Conservation (phyloP, 2,888 invertebrate genomes). For the Oxycera nigricornis region DNA sequence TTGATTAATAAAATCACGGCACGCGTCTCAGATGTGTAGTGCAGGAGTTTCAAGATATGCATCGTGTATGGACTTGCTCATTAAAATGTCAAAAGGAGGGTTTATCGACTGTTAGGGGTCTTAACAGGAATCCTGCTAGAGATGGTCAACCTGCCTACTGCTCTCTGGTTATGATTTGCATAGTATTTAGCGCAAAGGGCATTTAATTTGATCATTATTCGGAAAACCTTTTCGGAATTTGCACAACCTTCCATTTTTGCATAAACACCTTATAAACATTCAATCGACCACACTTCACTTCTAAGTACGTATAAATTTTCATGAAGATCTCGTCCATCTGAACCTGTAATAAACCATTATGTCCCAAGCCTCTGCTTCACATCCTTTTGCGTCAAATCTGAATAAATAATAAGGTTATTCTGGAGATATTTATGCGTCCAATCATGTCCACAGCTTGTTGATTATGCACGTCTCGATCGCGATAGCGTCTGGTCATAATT, state of each 20-base stretch:
- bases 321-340: no score
- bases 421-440: background rate
- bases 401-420: background rate
- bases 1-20: slow-evolving; percentile 42
- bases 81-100: slow-evolving; percentile 41
- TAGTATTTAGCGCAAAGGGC: background rate
- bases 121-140: no score
- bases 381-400: background rate
- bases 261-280: no score
- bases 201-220: no score
- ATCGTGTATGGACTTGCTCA: slow-evolving; percentile 24
- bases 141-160: background rate
- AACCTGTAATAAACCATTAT: no score
- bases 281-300: no score
- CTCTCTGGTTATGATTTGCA: background rate
- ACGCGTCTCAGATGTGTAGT: slow-evolving; percentile 36
- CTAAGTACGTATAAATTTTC: no score
- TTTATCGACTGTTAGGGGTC: background rate
- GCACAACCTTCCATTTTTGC: no score
- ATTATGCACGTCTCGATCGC: slow-evolving; percentile 25
- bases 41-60: background rate
- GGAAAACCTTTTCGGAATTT: no score
- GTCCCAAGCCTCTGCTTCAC: background rate
- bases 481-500: background rate
- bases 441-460: slow-evolving; percentile 4